phyloP scores from a whole-genome alignment of 2,888 invertebrate genomes.

The Thereva nobilitata region DNA sequence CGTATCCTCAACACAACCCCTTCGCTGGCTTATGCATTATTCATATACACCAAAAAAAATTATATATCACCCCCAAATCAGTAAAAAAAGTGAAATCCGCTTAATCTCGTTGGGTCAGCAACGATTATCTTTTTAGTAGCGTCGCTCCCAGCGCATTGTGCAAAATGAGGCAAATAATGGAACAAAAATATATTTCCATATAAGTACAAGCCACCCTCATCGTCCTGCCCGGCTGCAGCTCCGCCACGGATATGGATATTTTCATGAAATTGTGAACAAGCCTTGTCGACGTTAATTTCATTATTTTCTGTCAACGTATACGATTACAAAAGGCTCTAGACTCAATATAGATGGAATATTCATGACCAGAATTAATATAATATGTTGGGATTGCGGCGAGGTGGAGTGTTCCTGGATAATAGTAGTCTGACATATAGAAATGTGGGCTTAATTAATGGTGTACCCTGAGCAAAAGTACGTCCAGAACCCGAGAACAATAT shows the following conservation, averaged over 20 bases:
- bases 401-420: no score
- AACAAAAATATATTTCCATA: neutral
- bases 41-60: conserved; percentile 9
- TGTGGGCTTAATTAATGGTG: conserved; percentile 28
- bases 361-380: conserved; percentile 14
- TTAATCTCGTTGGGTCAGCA: no score
- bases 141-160: no score
- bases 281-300: conserved; percentile 31
- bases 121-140: no score
- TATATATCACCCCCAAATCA: neutral
- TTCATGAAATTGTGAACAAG: conserved; percentile 29
- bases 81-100: no score
- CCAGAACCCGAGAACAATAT: neutral
- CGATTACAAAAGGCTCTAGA: conserved; percentile 32
- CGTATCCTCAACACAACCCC: conserved; percentile 20
- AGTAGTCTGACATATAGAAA: conserved; percentile 17
- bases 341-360: conserved; percentile 7
- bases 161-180: no score
- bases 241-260: neutral
- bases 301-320: conserved; percentile 34
- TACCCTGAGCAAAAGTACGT: conserved; percentile 9
- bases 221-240: neutral
- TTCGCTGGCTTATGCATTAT: conserved; percentile 14
- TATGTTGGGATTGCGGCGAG: conserved; percentile 12
- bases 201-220: neutral